Conservation (phyloP, 1,140 invertebrate genomes). For the Euglossa dilemma region DNA sequence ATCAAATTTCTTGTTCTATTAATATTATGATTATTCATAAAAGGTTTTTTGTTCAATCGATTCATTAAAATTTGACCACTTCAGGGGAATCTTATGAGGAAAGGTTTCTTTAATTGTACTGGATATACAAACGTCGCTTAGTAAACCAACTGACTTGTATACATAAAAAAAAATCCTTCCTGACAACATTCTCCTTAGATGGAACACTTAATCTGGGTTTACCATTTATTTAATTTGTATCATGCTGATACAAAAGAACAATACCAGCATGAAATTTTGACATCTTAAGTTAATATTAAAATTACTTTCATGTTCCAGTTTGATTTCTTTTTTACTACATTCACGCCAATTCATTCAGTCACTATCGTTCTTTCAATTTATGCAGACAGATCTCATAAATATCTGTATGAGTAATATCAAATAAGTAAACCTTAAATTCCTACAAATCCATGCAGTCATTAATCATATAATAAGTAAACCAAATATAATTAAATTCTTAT, state of each 20-base stretch:
- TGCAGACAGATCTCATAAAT: slow-evolving; percentile 67
- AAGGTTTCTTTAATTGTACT: neutral
- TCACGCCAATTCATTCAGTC: slow-evolving; percentile 48
- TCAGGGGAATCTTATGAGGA: neutral
- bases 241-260: slow-evolving; percentile 14
- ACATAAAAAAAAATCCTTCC: neutral
- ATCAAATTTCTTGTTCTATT: slow-evolving; percentile 37
- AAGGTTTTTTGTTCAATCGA: slow-evolving; percentile 7
- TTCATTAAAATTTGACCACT: slow-evolving; percentile 18
- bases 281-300: slow-evolving; percentile 36
- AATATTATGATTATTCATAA: slow-evolving; percentile 18
- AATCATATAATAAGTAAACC: neutral
- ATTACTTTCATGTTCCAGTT: slow-evolving; percentile 43
- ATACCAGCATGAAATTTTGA: slow-evolving; percentile 24
- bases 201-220: slow-evolving; percentile 12
- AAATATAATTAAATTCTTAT: neutral
- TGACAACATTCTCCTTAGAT: slow-evolving; percentile 12
- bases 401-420: slow-evolving; percentile 5
- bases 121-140: neutral
- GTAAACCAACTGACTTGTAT: neutral
- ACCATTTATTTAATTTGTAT: slow-evolving; percentile 10
- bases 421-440: slow-evolving; percentile 22
- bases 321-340: slow-evolving; percentile 48
- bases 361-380: slow-evolving; percentile 37
- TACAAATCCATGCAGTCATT: slow-evolving; percentile 4